A percentile compares a stretch with the other conserved stretches of the same genome.
These are phyloP conservation scores for Chondrilla cf. caribensis DNA, from an alignment of 37 sponge, comb jelly and placozoan species.

Conservation along the genomic window DNA sequence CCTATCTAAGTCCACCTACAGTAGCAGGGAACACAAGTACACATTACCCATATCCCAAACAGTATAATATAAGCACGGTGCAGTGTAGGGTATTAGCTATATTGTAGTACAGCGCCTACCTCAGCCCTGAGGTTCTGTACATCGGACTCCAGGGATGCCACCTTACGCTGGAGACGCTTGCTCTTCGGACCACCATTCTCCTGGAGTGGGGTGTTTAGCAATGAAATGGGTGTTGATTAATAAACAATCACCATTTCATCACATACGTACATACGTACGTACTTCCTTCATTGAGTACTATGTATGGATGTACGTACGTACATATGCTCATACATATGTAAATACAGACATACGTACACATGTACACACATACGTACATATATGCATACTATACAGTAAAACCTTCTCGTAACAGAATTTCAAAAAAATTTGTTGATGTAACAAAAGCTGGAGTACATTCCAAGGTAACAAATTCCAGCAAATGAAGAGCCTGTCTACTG, in stretches of 20 bases:
- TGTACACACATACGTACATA: not conserved
- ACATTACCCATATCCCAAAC: too few relatives aligned
- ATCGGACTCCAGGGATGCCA: not conserved
- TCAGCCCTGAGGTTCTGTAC: slow-evolving; percentile 11
- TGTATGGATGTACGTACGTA: not conserved
- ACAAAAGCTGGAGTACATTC: too few relatives aligned
- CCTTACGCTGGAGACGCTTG: not conserved
- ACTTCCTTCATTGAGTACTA: not conserved
- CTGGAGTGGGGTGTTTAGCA: not conserved
- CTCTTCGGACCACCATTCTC: not conserved
- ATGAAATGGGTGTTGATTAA: not conserved
- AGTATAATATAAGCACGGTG: not conserved
- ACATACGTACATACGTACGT: not conserved
- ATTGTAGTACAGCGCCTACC: not conserved
- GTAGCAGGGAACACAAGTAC: too few relatives aligned
- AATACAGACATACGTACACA: not conserved
- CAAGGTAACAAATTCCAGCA: too few relatives aligned
- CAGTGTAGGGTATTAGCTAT: not conserved
- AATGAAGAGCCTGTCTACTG: too few relatives aligned
- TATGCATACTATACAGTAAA: not conserved
- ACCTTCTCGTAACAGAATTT: too few relatives aligned
- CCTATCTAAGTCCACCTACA: slow-evolving; percentile 42
- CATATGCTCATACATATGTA: not conserved
- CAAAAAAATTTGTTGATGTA: too few relatives aligned
- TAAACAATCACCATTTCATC: too few relatives aligned